These are phyloP conservation scores for Rhingia campestris DNA, from an alignment of 2,888 invertebrate species.

Conservation along the genomic window DNA sequence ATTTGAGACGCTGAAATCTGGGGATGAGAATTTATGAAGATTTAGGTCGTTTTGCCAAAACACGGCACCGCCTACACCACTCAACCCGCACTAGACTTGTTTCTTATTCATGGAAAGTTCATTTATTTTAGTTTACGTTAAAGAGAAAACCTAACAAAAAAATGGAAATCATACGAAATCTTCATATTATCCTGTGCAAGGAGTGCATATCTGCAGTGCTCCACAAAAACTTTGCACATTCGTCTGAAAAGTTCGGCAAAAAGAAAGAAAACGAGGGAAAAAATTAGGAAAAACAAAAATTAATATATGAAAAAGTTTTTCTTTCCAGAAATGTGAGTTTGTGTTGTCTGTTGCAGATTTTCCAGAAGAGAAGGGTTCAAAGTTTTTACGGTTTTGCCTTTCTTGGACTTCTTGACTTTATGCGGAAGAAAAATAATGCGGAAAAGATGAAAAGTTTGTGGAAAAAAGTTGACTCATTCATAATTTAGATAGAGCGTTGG, in stretches of 20 bases:
- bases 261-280: slow-evolving; percentile 15
- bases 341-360: slow-evolving; percentile 70
- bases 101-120: slow-evolving; percentile 51
- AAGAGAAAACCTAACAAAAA: slow-evolving; percentile 39
- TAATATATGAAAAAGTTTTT: slow-evolving; percentile 66
- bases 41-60: slow-evolving; percentile 22
- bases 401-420: slow-evolving; percentile 51
- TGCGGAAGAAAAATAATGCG: slow-evolving; percentile 31
- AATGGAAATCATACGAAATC: slow-evolving; percentile 60
- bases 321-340: slow-evolving; percentile 52
- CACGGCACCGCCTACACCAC: not conserved
- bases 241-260: slow-evolving; percentile 66
- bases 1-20: slow-evolving; percentile 35
- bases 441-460: slow-evolving; percentile 42
- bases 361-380: slow-evolving; percentile 8
- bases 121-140: slow-evolving; percentile 47
- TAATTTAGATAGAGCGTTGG: slow-evolving; percentile 40
- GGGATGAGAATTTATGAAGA: slow-evolving; percentile 24
- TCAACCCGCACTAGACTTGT: not conserved
- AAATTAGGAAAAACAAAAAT: slow-evolving; percentile 54
- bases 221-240: slow-evolving; percentile 63
- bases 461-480: slow-evolving; percentile 25
- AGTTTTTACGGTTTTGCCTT: slow-evolving; percentile 23
- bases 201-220: slow-evolving; percentile 66
- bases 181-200: slow-evolving; percentile 48